Base-by-base conservation (phyloP, 2,797 vertebrate species). In the Scolopax rusticola region DNA sequence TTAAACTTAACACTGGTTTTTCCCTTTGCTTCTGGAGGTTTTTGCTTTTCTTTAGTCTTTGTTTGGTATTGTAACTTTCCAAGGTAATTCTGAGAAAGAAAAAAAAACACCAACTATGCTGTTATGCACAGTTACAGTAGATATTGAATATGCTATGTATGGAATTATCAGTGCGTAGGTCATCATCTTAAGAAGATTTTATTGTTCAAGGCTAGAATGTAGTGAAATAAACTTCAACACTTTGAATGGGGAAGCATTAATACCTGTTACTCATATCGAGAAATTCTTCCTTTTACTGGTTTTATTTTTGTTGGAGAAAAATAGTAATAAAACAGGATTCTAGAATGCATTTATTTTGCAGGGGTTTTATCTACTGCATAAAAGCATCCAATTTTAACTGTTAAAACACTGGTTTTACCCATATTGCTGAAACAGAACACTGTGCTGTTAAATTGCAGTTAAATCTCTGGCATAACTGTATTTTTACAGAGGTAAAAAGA, bases 271-370 rank as follows among this genome's bases (percentile, higher is more conserved):
- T 64, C 0, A 0, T 54, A 64, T 38, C 61, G 48, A 86, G 64
- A 93, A 93, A 69, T 33, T 7, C 6, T 78, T 84, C 36, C 24
- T 81, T 18, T 59, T 88, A 90, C 20, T 4, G 54, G 84, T 92
- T 93, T 94, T 51, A 17, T 69, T 94, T 94, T 91, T 81, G 61
- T 89, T 81, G n/a, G 24, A 82, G 73, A 93, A 94, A 93, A 84
- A 51, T 10, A 70, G 28, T 59, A 56, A 76, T 67, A 89, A 67
- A 95, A 92, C 65, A 76, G 24, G 69, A 87, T 92, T 74, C 65
- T 90, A 51, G 40, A 87, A 68, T 60, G 68, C 92, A 64, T 73
- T 54, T 56, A 57, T 73, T 86, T 93, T 90, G 11, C 38, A 32
- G 7, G 1, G 27, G 75, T 87, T 86, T 87, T 64, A 65, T 71